Base-by-base conservation (phyloP, 1,140 invertebrate species). In the Phenacoccus solenopsis region DNA sequence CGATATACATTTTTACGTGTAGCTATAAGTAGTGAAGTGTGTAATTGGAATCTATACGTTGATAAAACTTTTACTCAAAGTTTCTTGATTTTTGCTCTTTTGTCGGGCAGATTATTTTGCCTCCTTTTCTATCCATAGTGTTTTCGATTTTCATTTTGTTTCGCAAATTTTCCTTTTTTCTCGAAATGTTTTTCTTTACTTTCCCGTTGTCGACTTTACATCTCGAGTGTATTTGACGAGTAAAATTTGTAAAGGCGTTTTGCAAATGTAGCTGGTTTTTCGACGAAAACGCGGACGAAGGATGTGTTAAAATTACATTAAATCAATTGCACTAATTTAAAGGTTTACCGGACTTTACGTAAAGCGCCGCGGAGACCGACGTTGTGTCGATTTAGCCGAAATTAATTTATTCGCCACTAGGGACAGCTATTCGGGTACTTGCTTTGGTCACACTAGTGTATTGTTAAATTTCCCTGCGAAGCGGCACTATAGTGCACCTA, bases 281-380 rank as follows among this genome's bases (percentile, higher is more conserved):
- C 20, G 38, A 16, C 38, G 4, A 9, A n/a, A n/a, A n/a, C n/a
- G 16, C 38, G 38, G 20, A 49, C 38, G n/a, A n/a, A n/a, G n/a
- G n/a, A n/a, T n/a, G 38, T 49, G 38, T 49, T 49, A 49, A 49
- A 49, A 49, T 49, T 49, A n/a, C 38, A 49, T 49, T 49, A 49
- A 49, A 49, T 49, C 38, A 49, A 49, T 49, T 49, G 38, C 38
- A n/a, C 38, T 49, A 49, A 49, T 49, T 49, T 49, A 49, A 49
- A 49, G 38, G 38, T 49, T 49, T 49, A 16, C 38, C 20, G 38
- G 38, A 49, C 38, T 49, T 49, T 49, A n/a, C 38, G 20, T 49
- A 49, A 9, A 49, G 38, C 20, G 20, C 38, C 20, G 38, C 38
- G 20, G 38, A 10, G 13, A 16, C 5, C 13, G 20, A 49, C 20